Evolutionary conservation across 2,888 invertebrate genomes (phyloP).

Genomic region (Tinea semifulvella): DNA sequence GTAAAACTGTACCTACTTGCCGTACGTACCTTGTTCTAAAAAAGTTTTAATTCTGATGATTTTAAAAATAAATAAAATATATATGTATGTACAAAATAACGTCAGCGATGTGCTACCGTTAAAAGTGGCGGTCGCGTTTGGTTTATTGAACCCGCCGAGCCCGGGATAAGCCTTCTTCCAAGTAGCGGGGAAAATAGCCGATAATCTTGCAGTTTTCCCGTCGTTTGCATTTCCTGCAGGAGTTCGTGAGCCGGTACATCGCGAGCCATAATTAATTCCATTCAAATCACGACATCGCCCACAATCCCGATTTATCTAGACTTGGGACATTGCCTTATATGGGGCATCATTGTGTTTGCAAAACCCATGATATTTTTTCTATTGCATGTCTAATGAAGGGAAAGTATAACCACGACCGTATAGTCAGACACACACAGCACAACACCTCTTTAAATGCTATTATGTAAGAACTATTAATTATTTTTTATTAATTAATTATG

Average conservation of each 20-base stretch:
- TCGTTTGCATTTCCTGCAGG: slow-evolving; percentile 45
- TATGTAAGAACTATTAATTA: no score
- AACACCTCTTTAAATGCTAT: no score
- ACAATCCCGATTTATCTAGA: slow-evolving; percentile 46
- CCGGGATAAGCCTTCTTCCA: slow-evolving; percentile 43
- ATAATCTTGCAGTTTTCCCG: slow-evolving; percentile 42
- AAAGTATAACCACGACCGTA: no score
- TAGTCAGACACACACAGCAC: no score
- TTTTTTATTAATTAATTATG: no score
- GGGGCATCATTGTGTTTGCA: slow-evolving; percentile 22
- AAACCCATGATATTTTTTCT: background rate
- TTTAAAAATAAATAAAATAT: no score
- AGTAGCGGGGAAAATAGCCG: slow-evolving; percentile 40
- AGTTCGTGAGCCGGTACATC: slow-evolving; percentile 42
- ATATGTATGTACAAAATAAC: no score
- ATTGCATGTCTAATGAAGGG: no score
- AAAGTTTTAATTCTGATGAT: no score
- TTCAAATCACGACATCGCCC: slow-evolving; percentile 58
- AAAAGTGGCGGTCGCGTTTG: slow-evolving; percentile 35
- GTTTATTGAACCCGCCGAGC: slow-evolving; percentile 52
- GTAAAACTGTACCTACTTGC: no score
- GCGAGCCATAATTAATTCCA: slow-evolving; percentile 56
- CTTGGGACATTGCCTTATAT: slow-evolving; percentile 34
- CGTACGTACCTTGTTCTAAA: no score
- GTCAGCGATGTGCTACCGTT: no score